Evolutionary conservation across 2,113 vertebrate species (phyloP), one percentile per base, ranked within the genome.

Genomic region (Tachycineta bicolor): DNA sequence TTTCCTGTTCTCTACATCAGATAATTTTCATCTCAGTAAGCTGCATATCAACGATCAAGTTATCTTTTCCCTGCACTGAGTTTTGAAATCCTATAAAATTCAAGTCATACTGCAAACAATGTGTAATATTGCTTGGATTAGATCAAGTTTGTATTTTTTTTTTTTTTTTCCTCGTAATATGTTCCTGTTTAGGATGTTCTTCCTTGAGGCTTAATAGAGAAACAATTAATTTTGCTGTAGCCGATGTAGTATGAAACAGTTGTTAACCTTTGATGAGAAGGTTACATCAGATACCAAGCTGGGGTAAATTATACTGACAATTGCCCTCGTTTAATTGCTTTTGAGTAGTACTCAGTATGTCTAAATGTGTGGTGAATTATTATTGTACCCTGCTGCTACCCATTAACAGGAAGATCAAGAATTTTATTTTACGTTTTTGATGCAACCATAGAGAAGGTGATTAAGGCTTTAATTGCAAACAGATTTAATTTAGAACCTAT

Each of bases 251-350:
- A 93, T 41, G 44, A 89, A 96, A 63, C 46, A 92, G 60, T 68
- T 75, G 92, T 95, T 96, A 95, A 94, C 94, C 90, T 97, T 47
- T 91, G 76, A 86, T 70, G 76, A 92, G 81, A 96, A 81, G 77
- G 88, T 91, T 75, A 84, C 59, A 94, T 84, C 62, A 95, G 90
- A 82, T 74, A 91, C 79, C 81, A 90, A 97, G 73, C 74, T 65
- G 91, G 77, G 89, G 82, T 90, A 97, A 96, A 96, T 83, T 96
- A 94, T 92, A 95, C 39, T 87, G 81, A 91, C 89, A 90, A 94
- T 93, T 87, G 79, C 91, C 91, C 91, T 83, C 89, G 50, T 93
- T 96, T 91, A 97, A 96, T 96, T 96, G 93, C 91, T 89, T 97
- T 62, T 92, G 93, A 96, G 83, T 89, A 84, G 73, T 64, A 86